phyloP scores from a whole-genome alignment of 2,797 vertebrate species.

The Dendrocincla fuliginosa region DNA sequence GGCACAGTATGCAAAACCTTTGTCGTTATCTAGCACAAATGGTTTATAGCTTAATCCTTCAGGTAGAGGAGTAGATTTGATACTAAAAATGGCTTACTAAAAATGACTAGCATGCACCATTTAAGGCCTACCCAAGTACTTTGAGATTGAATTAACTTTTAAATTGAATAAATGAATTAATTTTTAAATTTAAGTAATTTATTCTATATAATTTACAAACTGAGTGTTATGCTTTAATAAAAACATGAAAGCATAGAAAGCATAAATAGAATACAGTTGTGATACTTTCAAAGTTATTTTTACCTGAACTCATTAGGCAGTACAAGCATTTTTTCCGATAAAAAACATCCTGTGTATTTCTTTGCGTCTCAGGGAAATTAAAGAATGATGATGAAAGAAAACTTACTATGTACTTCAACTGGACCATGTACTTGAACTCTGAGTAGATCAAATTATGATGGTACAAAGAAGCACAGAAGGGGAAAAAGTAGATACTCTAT shows the following conservation, averaged over 20 bases:
- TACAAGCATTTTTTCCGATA: background rate
- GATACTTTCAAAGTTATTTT: slow-evolving; percentile 21
- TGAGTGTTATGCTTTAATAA: background rate
- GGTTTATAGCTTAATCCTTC: background rate
- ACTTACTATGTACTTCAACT: background rate
- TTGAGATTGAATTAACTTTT: background rate
- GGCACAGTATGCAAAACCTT: background rate
- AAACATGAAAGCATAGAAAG: slow-evolving; percentile 4
- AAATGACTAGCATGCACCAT: background rate
- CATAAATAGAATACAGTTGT: background rate
- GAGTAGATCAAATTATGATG: background rate
- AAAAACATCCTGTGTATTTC: background rate
- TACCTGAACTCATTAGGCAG: background rate
- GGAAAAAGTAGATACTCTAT: background rate
- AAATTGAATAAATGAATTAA: background rate
- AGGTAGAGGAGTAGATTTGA: background rate
- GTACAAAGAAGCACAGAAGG: background rate
- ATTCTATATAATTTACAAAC: background rate
- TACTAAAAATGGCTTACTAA: background rate
- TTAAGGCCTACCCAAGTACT: background rate
- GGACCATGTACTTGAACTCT: background rate
- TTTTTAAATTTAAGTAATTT: background rate
- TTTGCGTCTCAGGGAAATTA: background rate
- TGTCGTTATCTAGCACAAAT: background rate
- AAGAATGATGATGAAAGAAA: background rate